Base-by-base conservation (phyloP, 2,888 invertebrate genomes). In the Eupithecia subfuscata region DNA sequence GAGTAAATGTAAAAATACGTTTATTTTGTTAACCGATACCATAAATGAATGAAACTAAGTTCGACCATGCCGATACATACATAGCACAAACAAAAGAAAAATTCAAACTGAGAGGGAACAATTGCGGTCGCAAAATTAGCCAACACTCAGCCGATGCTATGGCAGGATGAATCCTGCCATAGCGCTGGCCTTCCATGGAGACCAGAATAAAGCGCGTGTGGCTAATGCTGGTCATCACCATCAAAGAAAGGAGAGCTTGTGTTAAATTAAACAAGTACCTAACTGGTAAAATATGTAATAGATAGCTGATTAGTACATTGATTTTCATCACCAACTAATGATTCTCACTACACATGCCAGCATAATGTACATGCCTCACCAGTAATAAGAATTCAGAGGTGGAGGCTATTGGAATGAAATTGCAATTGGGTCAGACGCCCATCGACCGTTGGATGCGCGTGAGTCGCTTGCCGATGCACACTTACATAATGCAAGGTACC, bases 361-460 rank as follows among this genome's bases (percentile, higher is more conserved):
- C 14, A 64, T 30, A 30, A 30, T 30, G 30, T 16, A 40, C n/a
- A 67, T 40, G 30, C 30, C 34, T 79, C 74, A 71, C 67, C 45
- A 71, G 72, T 71, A 77, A 77, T 80, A 78, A 78, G 74, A 75
- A 79, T 77, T 69, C 75, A 71, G 75, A 76, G 77, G 67, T 25
- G 25, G 71, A 76, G 69, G 69, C 82, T 83, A 86, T 87, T 87
- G 87, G 88, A 90, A 88, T 89, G 84, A 90, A 90, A 88, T 81
- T 86, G 87, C 89, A 91, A 90, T 89, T 94, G 87, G 94, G 94
- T 93, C 94, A 92, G 83, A 87, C 88, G 88, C 83, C 81, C 85
- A 83, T 79, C 87, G 88, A 94, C 94, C 93, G 94, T 94, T 94
- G 92, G 82, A 82, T 84, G 90, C 87, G 91, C 94, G 92, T 94